Base-by-base conservation (phyloP, 2,888 invertebrate species). In the Muschampia plurimacula region DNA sequence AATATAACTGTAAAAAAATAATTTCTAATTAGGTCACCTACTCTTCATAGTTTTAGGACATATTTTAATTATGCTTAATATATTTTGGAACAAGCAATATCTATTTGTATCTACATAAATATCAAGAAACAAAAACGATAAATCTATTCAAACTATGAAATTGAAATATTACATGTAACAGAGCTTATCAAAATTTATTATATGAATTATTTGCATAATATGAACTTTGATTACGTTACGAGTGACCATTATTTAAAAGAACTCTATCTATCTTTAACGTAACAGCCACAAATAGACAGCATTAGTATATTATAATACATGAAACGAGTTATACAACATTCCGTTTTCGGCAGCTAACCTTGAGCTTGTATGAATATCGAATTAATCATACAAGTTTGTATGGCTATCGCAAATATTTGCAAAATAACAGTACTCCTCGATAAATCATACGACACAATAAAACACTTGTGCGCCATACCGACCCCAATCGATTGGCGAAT, bases 291-390 rank as follows among this genome's bases (percentile, higher is more conserved):
- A 62, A 62, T 62, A 62, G 62, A 62, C 39, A 39, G 9, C 39
- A 39, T 39, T 62, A 55, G 28, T 70, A 65, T 55, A 70, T 52
- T 52, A 70, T 57, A 15, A n/a, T n/a, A n/a, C 66, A 55, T 57
- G 74, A 78, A 81, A 81, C 79, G 72, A 79, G 81, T 78, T 71
- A 67, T 39, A 75, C 81, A 64, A 77, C 81, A 81, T 81, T 80
- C 80, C 81, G 68, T 75, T 76, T 77, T 79, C 55, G 78, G 77
- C 76, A 65, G 64, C 57, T 75, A 78, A 78, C 82, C 82, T 81
- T 82, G 80, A 77, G 74, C 70, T 77, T 74, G 74, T 75, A 74
- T 72, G 76, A 77, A 77, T 77, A 79, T 77, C 78, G 75, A 77
- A 79, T 77, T 75, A 72, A 74, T 68, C 59, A 74, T 62, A 66